Evolutionary conservation across 2,888 invertebrate genomes (phyloP).

Genomic region (Trissolcus brochymenae): DNA sequence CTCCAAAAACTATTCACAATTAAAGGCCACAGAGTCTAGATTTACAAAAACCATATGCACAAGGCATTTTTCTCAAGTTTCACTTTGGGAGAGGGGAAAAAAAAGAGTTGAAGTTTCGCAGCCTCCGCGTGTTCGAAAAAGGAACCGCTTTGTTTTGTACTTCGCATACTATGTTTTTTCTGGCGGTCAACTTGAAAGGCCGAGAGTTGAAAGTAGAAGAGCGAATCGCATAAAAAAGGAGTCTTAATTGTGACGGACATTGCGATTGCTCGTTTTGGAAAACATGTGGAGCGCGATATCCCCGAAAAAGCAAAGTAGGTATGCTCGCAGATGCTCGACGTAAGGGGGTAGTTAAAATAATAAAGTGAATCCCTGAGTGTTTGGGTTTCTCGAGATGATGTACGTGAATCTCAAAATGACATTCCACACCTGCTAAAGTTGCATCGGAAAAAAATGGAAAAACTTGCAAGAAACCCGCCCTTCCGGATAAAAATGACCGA

Average conservation of each 20-base stretch:
- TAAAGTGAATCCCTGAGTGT: conserved; percentile 68
- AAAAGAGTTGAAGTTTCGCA: conserved; percentile 13
- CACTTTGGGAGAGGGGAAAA: conserved; percentile 1
- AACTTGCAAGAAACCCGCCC: too few species aligned
- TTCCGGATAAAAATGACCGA: too few species aligned
- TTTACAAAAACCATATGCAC: conserved; percentile 25
- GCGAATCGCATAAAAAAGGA: conserved; percentile 24
- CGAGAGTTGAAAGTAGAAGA: conserved; percentile 18
- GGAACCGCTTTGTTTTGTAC: conserved; percentile 39
- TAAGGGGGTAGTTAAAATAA: conserved; percentile 69
- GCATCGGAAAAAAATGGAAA: not conserved
- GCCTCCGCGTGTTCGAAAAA: conserved; percentile 34
- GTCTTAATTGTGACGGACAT: conserved; percentile 50
- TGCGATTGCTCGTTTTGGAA: conserved; percentile 33
- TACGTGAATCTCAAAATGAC: conserved; percentile 47
- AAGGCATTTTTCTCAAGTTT: conserved; percentile 32
- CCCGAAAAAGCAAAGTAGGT: conserved; percentile 56
- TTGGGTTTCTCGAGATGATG: conserved; percentile 69
- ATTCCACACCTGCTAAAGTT: conserved; percentile 40
- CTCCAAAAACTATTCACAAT: not conserved
- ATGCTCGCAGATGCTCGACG: conserved; percentile 68
- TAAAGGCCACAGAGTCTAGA: conserved; percentile 1
- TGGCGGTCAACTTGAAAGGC: conserved; percentile 49
- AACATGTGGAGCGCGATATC: conserved; percentile 51
- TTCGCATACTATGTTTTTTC: conserved; percentile 16